A percentile compares a stretch with the other conserved stretches of the same genome.
phyloP scores from a whole-genome alignment of 2,797 vertebrate genomes.

The Prunella strophiata region DNA sequence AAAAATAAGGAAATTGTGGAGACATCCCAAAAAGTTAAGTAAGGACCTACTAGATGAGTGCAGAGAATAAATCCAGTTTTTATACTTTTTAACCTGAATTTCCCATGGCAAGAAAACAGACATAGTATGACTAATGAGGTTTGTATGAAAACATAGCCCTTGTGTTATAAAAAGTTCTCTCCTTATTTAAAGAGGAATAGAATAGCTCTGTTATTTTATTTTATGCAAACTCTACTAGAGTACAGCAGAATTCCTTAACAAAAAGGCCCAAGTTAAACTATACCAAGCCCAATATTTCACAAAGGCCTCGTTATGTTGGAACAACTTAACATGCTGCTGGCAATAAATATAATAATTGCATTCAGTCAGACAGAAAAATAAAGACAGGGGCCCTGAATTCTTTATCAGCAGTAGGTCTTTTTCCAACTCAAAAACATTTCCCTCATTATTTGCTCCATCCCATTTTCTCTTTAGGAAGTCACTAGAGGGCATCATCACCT shows the following conservation, averaged over 20 bases:
- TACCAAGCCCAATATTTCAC: not conserved
- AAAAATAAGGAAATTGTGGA: not conserved
- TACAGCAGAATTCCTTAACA: not conserved
- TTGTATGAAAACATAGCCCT: not conserved
- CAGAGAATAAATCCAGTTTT: not conserved
- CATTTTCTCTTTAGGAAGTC: not conserved
- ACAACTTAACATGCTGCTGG: not conserved
- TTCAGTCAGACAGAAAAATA: not conserved
- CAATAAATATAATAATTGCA: not conserved
- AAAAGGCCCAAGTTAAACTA: not conserved
- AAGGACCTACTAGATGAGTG: not conserved
- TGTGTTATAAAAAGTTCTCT: not conserved
- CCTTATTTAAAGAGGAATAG: not conserved
- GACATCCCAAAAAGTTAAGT: not conserved
- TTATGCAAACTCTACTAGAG: not conserved
- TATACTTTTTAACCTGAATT: not conserved
- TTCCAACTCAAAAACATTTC: not conserved
- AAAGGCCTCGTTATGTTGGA: not conserved
- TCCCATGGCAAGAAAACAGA: not conserved
- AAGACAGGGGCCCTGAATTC: not conserved
- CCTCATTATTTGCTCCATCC: not conserved
- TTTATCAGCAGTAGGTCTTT: not conserved
- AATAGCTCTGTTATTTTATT: not conserved
- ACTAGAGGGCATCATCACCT: constrained; percentile 61
- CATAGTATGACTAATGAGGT: not conserved